These are phyloP conservation scores for Microcebus ravelobensis DNA, from an alignment of 2,113 vertebrate genomes.

Conservation along the genomic window DNA sequence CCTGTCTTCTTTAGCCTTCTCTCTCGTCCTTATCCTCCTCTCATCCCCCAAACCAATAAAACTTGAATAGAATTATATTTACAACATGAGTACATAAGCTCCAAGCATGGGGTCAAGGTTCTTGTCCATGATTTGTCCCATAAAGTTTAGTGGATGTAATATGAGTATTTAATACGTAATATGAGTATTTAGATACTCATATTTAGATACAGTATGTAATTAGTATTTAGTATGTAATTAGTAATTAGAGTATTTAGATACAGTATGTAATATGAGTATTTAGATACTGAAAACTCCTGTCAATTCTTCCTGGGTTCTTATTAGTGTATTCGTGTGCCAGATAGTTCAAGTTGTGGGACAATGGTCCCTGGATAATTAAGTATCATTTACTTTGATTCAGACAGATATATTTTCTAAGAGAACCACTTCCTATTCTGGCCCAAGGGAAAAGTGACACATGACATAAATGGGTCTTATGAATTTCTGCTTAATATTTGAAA, in stretches of 20 bases:
- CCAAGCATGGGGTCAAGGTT: not conserved
- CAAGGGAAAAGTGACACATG: not conserved
- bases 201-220: not conserved
- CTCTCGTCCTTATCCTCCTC: not conserved
- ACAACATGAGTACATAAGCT: not conserved
- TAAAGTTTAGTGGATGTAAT: not conserved
- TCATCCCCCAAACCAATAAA: not conserved
- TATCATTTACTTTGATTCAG: slow-evolving; percentile 23
- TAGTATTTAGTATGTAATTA: too few species aligned
- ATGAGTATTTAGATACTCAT: not conserved
- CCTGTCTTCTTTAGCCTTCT: not conserved
- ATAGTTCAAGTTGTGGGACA: not conserved
- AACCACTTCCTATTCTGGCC: not conserved
- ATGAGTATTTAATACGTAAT: not conserved
- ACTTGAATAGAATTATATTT: not conserved
- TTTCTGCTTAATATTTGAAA: not conserved
- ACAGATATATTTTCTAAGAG: not conserved
- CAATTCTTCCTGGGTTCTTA: not conserved
- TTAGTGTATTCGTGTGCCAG: not conserved
- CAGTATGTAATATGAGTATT: not conserved
- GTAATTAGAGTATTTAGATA: not conserved
- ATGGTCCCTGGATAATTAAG: not conserved
- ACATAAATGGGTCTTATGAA: not conserved
- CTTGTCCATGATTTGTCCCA: not conserved
- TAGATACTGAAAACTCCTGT: not conserved